phyloP scores from a whole-genome alignment of 2,113 vertebrate genomes.

The Mormoops blainvillei region DNA sequence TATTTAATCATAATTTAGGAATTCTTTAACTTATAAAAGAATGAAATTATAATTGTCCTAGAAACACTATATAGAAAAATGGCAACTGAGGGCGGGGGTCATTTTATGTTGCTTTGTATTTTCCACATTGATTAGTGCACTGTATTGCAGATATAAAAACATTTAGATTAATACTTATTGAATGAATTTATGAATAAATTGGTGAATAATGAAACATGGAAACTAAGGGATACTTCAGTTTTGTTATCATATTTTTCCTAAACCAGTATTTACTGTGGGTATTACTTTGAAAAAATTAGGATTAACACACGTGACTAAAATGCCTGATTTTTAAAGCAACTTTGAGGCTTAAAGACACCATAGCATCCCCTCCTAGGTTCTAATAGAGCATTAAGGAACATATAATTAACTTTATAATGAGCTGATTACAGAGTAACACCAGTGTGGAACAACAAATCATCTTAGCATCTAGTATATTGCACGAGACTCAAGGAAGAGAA shows the following conservation, averaged over 20 bases:
- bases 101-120: background rate
- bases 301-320: background rate
- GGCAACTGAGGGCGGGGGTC: background rate
- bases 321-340: background rate
- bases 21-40: background rate
- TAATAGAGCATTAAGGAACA: constrained; percentile 9
- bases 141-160: background rate
- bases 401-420: constrained; percentile 23
- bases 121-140: background rate
- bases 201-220: background rate
- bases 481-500: background rate
- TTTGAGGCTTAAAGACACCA: background rate
- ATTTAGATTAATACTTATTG: background rate
- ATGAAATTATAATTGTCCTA: background rate
- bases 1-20: background rate
- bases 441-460: background rate
- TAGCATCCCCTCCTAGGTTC: background rate
- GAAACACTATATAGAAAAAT: background rate
- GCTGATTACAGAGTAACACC: constrained; percentile 1
- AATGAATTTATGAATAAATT: background rate
- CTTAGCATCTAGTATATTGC: background rate
- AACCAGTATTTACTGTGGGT: background rate
- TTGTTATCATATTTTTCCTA: background rate
- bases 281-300: background rate
- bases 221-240: background rate